Evolutionary conservation across 2,113 vertebrate genomes (phyloP), one percentile per base, ranked within the genome.

Genomic region (Propithecus coquereli): DNA sequence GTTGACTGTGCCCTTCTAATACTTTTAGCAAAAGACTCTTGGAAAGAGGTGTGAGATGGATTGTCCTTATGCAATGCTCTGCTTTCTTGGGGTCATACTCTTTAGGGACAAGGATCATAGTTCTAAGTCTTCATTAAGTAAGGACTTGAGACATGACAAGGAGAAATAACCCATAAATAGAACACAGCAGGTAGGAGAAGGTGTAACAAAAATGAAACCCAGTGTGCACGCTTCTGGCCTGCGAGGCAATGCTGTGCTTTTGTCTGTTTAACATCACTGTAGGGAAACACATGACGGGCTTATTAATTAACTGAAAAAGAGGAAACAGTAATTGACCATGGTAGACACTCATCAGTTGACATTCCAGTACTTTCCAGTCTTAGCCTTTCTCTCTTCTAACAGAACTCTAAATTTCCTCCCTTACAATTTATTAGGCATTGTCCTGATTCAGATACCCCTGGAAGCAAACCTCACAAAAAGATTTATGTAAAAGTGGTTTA

Each of bases 401-500:
- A 45, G 89, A 96, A 81, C n/a, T 85, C 66, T 57, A 25, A 52
- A 71, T 86, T 82, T 88, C 40, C 57, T 65, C 25, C 57, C 4
- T 89, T 71, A 30, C 8, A 88, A 65, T 52, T 80, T 45, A n/a
- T 71, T 85, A 23, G 14, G 22, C 40, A 13, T 90, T 94, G 23
- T 68, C 40, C 7, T 93, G 54, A 18, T 95, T 79, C 43, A 57
- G 66, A 43, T 90, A 70, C 8, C 14, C 2, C 57, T 65, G 32
- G 61, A 73, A 89, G 45, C 27, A 81, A 92, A 81, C n/a, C 23
- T 81, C 59, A 63, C 47, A 12, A 20, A 45, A 92, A 43, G 14
- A 84, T 23, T 77, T 92, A 87, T 90, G 37, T 95, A 81, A 81
- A 91, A 91, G 13, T 85, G 47, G 3, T 70, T 91, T 81, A 68